A percentile compares a stretch with the other conserved stretches of the same genome.
Evolutionary conservation across 2,888 invertebrate species (phyloP).

Genomic region (Pristionchus arcanus): DNA sequence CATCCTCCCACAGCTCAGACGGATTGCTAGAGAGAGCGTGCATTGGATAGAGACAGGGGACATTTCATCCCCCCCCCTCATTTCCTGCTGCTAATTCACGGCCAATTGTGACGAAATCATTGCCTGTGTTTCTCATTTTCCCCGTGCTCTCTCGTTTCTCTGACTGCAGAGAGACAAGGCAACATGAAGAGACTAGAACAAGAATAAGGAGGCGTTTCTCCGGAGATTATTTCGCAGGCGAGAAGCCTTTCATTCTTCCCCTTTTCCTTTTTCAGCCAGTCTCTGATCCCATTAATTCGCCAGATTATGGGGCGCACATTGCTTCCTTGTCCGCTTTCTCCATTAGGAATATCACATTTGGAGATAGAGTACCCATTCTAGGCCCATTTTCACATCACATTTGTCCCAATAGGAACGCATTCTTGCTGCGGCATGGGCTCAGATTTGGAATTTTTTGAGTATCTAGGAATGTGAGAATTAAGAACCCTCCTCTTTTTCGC

Average conservation of each 20-base stretch:
- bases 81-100: conserved; percentile 3
- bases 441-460: too few relatives aligned
- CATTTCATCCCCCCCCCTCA: background rate
- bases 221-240: background rate
- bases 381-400: too few relatives aligned
- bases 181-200: too few relatives aligned
- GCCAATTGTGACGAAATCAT: background rate
- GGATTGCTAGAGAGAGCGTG: background rate
- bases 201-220: too few relatives aligned
- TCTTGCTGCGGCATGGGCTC: too few relatives aligned
- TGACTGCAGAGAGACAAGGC: too few relatives aligned
- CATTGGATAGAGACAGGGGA: background rate
- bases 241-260: background rate
- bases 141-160: background rate
- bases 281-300: background rate
- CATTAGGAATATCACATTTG: background rate
- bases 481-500: too few relatives aligned
- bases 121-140: background rate
- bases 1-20: background rate
- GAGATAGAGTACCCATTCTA: too few relatives aligned
- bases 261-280: background rate
- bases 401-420: too few relatives aligned
- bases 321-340: background rate
- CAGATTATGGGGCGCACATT: background rate
- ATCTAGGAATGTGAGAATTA: too few relatives aligned